A percentile compares a stretch with the other conserved stretches of the same genome.
phyloP scores from a whole-genome alignment of 2,113 vertebrate genomes.

The Chroicocephalus ridibundus region DNA sequence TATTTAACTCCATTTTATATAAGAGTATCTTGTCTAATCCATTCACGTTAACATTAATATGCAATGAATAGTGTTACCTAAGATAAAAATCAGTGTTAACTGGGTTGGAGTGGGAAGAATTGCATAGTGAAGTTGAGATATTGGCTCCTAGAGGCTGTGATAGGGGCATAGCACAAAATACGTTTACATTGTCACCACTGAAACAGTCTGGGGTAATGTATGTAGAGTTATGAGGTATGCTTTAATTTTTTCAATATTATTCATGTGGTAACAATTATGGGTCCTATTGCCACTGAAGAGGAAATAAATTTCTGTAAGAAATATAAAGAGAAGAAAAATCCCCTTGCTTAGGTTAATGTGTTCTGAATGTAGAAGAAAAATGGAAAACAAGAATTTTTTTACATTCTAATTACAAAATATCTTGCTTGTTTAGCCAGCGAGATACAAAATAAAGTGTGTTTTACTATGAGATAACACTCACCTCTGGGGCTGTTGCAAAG shows the following conservation, averaged over 20 bases:
- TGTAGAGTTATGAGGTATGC: neutral
- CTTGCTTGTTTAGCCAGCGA: constrained; percentile 9
- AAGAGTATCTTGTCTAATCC: neutral
- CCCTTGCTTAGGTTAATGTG: neutral
- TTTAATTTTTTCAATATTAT: neutral
- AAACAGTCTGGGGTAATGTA: neutral
- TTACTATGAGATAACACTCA: constrained; percentile 13
- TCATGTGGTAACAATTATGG: neutral
- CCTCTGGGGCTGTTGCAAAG: neutral
- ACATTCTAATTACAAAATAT: neutral
- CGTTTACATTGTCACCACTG: neutral
- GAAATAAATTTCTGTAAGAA: neutral
- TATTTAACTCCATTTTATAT: neutral
- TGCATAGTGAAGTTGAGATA: neutral
- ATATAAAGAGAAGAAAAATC: neutral
- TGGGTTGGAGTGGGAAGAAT: neutral
- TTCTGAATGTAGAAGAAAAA: neutral
- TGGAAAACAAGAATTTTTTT: neutral
- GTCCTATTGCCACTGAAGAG: neutral
- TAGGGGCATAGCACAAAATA: neutral
- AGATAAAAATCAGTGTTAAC: neutral
- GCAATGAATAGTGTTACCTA: neutral
- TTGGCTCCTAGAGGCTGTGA: neutral
- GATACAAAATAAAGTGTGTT: constrained; percentile 13
- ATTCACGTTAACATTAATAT: neutral